Conservation (phyloP, 2,797 vertebrate species). For the Malacoraja senta region DNA sequence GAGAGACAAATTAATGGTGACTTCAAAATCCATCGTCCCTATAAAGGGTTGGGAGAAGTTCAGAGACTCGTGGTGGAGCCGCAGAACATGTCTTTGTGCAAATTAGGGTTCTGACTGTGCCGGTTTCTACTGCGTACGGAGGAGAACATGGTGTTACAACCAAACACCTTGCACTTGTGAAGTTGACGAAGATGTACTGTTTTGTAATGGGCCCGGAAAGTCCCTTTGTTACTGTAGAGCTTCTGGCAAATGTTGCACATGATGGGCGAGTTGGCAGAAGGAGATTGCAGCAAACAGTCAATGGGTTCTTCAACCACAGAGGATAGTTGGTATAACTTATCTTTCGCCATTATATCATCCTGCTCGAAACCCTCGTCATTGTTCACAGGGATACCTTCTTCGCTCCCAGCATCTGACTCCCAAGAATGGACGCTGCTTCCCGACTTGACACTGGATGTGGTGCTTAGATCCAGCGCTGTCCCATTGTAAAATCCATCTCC, state of each 20-base stretch:
- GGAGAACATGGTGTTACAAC: constrained; percentile 87
- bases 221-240: constrained; percentile 92
- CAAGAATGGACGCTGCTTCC: constrained; percentile 72
- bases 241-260: constrained; percentile 92
- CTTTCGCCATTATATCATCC: constrained; percentile 51
- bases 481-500: constrained; percentile 64
- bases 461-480: constrained; percentile 81
- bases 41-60: not conserved
- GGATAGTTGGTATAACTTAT: constrained; percentile 58
- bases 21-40: not conserved
- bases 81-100: constrained; percentile 77
- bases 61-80: constrained; percentile 42
- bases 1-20: not conserved
- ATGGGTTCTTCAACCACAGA: constrained; percentile 60
- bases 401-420: constrained; percentile 84
- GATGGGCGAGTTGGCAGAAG: constrained; percentile 67
- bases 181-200: constrained; percentile 89
- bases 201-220: constrained; percentile 93
- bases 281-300: constrained; percentile 55
- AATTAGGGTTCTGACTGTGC: constrained; percentile 96
- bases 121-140: constrained; percentile 89
- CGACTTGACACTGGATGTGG: constrained; percentile 67
- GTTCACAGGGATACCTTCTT: constrained; percentile 67
- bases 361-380: constrained; percentile 80
- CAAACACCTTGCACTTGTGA: constrained; percentile 88